Percentiles rank a stretch among this genome's conserved stretches.
These are phyloP conservation scores for Ennomos erosarius DNA, from an alignment of 2,888 invertebrate species.

Conservation along the genomic window DNA sequence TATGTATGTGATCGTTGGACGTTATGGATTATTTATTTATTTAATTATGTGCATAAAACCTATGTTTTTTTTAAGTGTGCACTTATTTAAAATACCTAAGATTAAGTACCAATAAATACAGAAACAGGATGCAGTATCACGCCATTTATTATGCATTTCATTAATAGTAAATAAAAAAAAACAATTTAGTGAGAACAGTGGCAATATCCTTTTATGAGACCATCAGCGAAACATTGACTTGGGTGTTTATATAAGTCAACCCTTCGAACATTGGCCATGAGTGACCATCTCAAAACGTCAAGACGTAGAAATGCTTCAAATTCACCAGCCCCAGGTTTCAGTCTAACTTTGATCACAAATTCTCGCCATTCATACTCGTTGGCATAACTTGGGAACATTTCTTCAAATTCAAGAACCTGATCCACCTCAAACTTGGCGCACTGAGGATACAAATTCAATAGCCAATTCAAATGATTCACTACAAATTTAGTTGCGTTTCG, in stretches of 20 bases:
- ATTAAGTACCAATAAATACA: too few species aligned
- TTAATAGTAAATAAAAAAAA: too few species aligned
- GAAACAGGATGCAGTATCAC: too few species aligned
- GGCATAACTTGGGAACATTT: constrained; percentile 18
- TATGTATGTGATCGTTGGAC: too few species aligned
- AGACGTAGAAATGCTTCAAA: constrained; percentile 20
- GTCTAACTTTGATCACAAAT: constrained; percentile 6
- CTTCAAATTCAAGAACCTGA: constrained; percentile 13
- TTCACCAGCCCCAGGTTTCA: constrained; percentile 20
- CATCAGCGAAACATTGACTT: constrained; percentile 9
- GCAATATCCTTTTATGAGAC: constrained; percentile 18
- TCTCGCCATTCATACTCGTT: constrained; percentile 23
- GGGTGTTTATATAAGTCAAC: constrained; percentile 3
- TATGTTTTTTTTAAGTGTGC: not conserved
- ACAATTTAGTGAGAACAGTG: constrained; percentile 1
- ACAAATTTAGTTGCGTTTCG: constrained; percentile 4
- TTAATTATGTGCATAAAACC: too few species aligned
- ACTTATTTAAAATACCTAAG: constrained; percentile 3
- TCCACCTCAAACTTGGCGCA: constrained; percentile 50
- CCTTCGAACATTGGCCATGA: constrained; percentile 16
- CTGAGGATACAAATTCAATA: constrained; percentile 17
- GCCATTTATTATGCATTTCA: too few species aligned
- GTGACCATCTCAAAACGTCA: constrained; percentile 12
- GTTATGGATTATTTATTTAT: too few species aligned
- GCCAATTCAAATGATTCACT: constrained; percentile 43